Percentiles rank a stretch among this genome's conserved stretches.
These are phyloP conservation scores for Acanthiza pusilla DNA, from an alignment of 2,797 vertebrate genomes.

Conservation along the genomic window DNA sequence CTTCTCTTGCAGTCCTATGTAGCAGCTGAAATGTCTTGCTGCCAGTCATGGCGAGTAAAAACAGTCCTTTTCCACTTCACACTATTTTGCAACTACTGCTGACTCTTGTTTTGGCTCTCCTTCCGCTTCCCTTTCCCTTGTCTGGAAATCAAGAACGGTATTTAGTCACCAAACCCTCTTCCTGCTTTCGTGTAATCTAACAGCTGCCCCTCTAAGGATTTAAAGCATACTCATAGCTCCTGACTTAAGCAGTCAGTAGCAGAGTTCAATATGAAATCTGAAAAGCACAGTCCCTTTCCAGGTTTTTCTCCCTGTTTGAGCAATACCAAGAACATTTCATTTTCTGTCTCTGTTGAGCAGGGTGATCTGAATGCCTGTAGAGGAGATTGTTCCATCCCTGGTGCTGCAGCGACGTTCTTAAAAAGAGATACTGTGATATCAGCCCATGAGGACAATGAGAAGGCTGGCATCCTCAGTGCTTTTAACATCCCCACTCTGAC, in stretches of 20 bases:
- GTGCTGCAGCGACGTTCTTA: neutral
- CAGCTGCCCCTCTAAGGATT: neutral
- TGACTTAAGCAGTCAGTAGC: neutral
- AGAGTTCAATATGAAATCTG: neutral
- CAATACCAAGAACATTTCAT: neutral
- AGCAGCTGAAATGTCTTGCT: neutral
- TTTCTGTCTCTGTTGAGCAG: neutral
- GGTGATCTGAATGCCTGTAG: neutral
- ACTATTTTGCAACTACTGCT: neutral
- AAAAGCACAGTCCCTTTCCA: neutral
- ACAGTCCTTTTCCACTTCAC: neutral
- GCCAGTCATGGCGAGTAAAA: neutral
- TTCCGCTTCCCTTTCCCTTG: neutral
- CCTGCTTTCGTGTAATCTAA: neutral
- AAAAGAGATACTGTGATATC: neutral
- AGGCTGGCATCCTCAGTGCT: neutral
- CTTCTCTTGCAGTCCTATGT: neutral
- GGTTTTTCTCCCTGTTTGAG: neutral
- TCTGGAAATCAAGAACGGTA: neutral
- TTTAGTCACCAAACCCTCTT: neutral
- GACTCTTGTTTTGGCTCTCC: neutral
- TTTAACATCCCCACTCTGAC: neutral
- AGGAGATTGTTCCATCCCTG: neutral
- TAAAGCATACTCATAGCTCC: rapidly evolving
- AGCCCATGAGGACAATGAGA: neutral